Evolutionary conservation across 2,888 invertebrate genomes (phyloP).

Genomic region (Celastrina argiolus): DNA sequence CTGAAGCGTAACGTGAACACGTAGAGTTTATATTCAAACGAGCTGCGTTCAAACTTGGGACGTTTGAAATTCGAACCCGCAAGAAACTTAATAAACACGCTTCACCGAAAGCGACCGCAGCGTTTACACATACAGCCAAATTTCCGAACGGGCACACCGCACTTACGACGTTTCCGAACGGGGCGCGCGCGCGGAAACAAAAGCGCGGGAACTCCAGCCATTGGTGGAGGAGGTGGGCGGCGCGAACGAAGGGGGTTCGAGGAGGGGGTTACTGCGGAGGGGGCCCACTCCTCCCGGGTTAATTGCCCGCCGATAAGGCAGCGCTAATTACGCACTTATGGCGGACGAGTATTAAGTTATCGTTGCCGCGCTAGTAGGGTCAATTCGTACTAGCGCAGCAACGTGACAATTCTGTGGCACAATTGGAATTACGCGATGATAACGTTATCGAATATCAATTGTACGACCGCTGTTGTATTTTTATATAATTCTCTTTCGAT

Average conservation of each 20-base stretch:
- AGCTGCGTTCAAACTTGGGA: slow-evolving; percentile 40
- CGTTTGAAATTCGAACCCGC: slow-evolving; percentile 42
- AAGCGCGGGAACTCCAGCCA: slow-evolving; percentile 73
- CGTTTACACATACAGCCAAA: slow-evolving; percentile 67
- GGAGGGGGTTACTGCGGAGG: slow-evolving; percentile 50
- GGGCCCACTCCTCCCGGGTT: slow-evolving; percentile 63
- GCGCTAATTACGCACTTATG: slow-evolving; percentile 78
- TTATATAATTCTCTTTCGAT: too few relatives aligned
- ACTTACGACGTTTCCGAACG: slow-evolving; percentile 75
- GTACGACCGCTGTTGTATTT: too few relatives aligned
- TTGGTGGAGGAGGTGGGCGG: slow-evolving; percentile 76
- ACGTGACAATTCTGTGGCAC: too few relatives aligned
- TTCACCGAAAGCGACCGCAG: slow-evolving; percentile 71
- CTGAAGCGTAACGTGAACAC: slow-evolving; percentile 33
- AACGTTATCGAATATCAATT: too few relatives aligned
- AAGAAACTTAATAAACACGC: slow-evolving; percentile 62
- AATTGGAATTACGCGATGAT: too few relatives aligned
- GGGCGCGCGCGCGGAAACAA: slow-evolving; percentile 63
- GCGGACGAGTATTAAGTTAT: slow-evolving; percentile 78
- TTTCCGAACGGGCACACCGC: slow-evolving; percentile 66
- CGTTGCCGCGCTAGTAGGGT: slow-evolving; percentile 54
- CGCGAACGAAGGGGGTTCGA: slow-evolving; percentile 56
- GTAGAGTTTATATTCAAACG: slow-evolving; percentile 38
- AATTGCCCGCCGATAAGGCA: slow-evolving; percentile 78
- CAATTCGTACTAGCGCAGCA: neutral